These are phyloP conservation scores for Ischnura elegans DNA, from an alignment of 2,888 invertebrate genomes.

Conservation along the genomic window DNA sequence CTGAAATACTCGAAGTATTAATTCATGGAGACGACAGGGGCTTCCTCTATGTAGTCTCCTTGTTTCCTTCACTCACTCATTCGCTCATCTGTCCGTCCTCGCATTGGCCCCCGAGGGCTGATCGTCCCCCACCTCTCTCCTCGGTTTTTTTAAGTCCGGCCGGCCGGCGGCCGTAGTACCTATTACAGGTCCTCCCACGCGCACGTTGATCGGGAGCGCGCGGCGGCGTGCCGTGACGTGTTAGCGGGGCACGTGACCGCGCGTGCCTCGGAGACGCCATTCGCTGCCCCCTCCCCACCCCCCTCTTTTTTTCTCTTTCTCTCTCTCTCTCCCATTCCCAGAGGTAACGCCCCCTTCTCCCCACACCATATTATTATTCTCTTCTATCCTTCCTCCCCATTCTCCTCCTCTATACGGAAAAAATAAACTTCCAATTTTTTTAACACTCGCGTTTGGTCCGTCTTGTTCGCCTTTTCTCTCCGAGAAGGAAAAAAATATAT, in stretches of 20 bases:
- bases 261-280: conserved; percentile 44
- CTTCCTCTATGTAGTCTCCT: too few relatives aligned
- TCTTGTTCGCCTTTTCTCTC: neutral
- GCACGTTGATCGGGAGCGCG: neutral
- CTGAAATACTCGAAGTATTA: too few relatives aligned
- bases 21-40: too few relatives aligned
- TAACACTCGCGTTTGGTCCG: neutral
- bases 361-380: neutral
- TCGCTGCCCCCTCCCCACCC: neutral
- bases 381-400: neutral
- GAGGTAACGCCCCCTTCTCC: conserved; percentile 44
- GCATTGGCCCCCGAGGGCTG: neutral
- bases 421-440: neutral
- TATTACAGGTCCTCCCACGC: conserved; percentile 53
- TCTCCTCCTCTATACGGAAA: neutral
- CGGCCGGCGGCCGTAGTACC: conserved; percentile 47
- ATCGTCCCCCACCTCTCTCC: neutral
- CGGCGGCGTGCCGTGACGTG: neutral
- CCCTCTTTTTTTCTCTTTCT: neutral
- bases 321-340: neutral
- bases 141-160: neutral
- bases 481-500: neutral
- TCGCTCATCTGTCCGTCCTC: neutral
- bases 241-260: conserved; percentile 50
- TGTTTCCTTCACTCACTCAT: too few relatives aligned